Percentiles rank a stretch among this genome's conserved stretches.
phyloP scores from a whole-genome alignment of 2,797 vertebrate species.

The Phalloptychus januarius region DNA sequence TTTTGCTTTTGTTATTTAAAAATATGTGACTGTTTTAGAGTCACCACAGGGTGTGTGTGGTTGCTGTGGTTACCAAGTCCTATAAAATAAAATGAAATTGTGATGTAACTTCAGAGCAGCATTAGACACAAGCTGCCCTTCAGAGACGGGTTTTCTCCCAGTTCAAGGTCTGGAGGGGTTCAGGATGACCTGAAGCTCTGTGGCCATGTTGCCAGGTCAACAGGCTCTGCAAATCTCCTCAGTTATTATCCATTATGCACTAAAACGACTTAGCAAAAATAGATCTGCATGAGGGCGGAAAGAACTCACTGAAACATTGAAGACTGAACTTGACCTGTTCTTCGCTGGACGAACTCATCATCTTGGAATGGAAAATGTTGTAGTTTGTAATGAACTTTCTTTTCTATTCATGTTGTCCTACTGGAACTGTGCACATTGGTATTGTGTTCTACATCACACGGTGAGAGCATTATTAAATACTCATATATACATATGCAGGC shows the following conservation, averaged over 20 bases:
- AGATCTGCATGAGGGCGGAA: neutral
- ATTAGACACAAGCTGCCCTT: neutral
- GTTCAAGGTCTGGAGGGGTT: neutral
- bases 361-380: neutral
- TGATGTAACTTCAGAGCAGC: neutral
- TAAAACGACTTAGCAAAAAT: neutral
- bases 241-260: neutral
- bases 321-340: neutral
- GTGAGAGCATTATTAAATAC: neutral
- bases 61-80: neutral
- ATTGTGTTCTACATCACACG: neutral
- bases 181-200: neutral
- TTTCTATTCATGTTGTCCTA: neutral
- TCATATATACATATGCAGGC: neutral
- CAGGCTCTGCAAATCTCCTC: neutral
- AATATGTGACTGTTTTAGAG: neutral
- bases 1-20: neutral
- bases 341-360: neutral
- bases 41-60: neutral
- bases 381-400: neutral
- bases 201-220: neutral
- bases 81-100: neutral
- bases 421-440: neutral
- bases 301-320: neutral
- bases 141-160: neutral